Conservation (phyloP, 2,113 vertebrate genomes). For the Oryzias curvinotus region DNA sequence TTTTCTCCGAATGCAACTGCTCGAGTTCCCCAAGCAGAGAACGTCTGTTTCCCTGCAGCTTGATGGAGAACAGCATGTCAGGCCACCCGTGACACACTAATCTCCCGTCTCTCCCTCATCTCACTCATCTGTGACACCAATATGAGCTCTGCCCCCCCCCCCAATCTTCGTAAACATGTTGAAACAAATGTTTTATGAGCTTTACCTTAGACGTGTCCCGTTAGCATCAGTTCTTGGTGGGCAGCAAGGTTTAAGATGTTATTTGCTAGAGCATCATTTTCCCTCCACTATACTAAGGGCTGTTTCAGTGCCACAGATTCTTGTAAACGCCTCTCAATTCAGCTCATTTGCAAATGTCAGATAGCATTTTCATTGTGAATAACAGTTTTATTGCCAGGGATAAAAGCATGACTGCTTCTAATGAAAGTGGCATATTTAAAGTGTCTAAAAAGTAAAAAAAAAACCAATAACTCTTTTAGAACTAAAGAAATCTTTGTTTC, state of each 20-base stretch:
- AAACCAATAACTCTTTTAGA: neutral
- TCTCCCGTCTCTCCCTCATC: slow-evolving; percentile 73
- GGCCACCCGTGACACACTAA: slow-evolving; percentile 65
- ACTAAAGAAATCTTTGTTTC: too few species aligned
- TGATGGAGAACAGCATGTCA: slow-evolving; percentile 63
- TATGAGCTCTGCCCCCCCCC: slow-evolving; percentile 42
- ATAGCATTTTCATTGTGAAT: neutral
- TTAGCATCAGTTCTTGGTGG: slow-evolving; percentile 21
- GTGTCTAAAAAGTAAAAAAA: neutral
- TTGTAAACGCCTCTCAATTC: slow-evolving; percentile 6
- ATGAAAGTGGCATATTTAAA: slow-evolving; percentile 4
- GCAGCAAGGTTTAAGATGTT: slow-evolving; percentile 10
- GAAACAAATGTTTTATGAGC: slow-evolving; percentile 62
- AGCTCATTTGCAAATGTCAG: slow-evolving; percentile 25
- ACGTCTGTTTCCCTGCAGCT: slow-evolving; percentile 65
- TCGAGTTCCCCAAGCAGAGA: slow-evolving; percentile 45
- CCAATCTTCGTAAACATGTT: slow-evolving; percentile 64
- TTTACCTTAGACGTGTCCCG: slow-evolving; percentile 18
- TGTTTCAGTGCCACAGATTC: too few species aligned
- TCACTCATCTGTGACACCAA: slow-evolving; percentile 70
- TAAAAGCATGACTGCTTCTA: slow-evolving; percentile 19
- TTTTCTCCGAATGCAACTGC: slow-evolving; percentile 30
- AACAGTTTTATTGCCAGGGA: slow-evolving; percentile 15
- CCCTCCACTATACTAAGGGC: slow-evolving; percentile 2
- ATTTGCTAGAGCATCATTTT: slow-evolving; percentile 26